Evolutionary conservation across 2,113 vertebrate genomes (phyloP).

Genomic region (Trichechus manatus): DNA sequence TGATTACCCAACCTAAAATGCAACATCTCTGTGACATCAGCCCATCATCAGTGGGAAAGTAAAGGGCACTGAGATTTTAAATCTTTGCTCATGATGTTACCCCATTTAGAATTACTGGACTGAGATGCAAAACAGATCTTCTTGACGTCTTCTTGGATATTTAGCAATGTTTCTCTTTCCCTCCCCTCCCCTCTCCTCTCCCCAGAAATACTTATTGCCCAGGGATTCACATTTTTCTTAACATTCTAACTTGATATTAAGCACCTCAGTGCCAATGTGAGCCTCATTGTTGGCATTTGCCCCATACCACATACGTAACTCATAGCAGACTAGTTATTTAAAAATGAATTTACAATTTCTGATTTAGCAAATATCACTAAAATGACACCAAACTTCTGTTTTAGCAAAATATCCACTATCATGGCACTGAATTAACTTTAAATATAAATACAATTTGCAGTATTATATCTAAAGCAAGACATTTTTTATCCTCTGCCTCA

Average conservation of each 20-base stretch:
- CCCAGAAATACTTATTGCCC: neutral
- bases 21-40: neutral
- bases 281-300: neutral
- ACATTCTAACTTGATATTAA: neutral
- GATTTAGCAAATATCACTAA: neutral
- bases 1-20: neutral
- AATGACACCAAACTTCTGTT: neutral
- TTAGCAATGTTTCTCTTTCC: neutral
- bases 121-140: neutral
- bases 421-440: slow-evolving; percentile 30
- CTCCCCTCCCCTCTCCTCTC: neutral
- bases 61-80: neutral
- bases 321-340: neutral
- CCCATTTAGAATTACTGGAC: neutral
- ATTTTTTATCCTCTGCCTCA: slow-evolving; percentile 28
- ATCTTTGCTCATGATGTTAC: neutral
- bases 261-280: neutral
- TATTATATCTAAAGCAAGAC: neutral
- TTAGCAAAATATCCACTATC: neutral
- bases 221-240: slow-evolving; percentile 8
- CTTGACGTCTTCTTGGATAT: neutral
- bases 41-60: neutral
- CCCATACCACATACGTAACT: neutral
- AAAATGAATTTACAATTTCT: neutral
- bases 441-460: slow-evolving; percentile 38